Conservation (phyloP, 2,888 invertebrate species). For the Athalia rosae region DNA sequence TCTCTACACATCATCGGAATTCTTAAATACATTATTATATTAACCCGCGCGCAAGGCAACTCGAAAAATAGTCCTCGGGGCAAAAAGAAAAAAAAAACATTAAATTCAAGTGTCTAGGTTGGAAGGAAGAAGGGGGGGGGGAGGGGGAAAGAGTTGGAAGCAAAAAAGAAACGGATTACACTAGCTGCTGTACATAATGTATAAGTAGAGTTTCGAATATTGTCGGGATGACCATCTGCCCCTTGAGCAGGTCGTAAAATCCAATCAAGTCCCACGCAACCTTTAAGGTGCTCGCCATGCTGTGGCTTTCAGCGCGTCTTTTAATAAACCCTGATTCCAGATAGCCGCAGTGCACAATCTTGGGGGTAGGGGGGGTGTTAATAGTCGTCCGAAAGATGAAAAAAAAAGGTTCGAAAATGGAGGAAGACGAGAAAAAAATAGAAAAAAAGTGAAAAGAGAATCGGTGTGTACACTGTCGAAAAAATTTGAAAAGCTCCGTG, state of each 20-base stretch:
- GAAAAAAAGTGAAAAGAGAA: neutral
- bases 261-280: conserved; percentile 58
- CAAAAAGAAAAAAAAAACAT: too few species aligned
- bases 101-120: too few species aligned
- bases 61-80: too few species aligned
- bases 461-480: neutral
- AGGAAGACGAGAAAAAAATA: neutral
- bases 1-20: conserved; percentile 63
- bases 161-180: too few species aligned
- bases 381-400: conserved; percentile 59
- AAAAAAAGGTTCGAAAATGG: conserved; percentile 46
- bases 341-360: conserved; percentile 46
- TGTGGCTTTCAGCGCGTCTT: conserved; percentile 55
- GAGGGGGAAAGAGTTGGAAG: too few species aligned
- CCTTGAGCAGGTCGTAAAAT: conserved; percentile 54
- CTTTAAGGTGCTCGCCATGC: neutral
- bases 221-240: conserved; percentile 39
- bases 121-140: too few species aligned
- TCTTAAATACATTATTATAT: too few species aligned
- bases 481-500: too few species aligned
- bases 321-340: conserved; percentile 60
- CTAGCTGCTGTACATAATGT: too few species aligned
- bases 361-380: conserved; percentile 56
- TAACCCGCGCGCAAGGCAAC: too few species aligned
- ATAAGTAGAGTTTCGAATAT: neutral